Conservation (phyloP, 2,888 invertebrate genomes). For the Cerastis leucographa region DNA sequence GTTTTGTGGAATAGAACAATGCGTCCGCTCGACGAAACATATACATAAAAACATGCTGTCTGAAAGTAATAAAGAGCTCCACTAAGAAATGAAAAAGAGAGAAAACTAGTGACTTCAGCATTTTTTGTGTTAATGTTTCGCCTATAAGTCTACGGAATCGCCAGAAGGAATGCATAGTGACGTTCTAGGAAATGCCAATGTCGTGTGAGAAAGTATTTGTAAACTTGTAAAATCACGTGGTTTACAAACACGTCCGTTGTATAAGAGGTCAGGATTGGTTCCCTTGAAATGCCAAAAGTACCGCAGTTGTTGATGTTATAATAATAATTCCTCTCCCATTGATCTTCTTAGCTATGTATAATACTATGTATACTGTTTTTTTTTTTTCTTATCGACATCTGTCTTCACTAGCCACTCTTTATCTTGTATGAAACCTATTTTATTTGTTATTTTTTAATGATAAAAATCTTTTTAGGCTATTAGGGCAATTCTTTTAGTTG, state of each 20-base stretch:
- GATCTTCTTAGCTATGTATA: conserved; percentile 12
- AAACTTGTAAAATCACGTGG: conserved; percentile 18
- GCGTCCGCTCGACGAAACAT: background rate
- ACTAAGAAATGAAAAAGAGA: background rate
- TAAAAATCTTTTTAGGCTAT: conserved; percentile 12
- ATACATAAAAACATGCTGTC: background rate
- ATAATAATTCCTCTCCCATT: conserved; percentile 22
- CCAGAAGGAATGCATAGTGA: background rate
- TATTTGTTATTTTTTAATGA: background rate
- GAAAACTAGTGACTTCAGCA: background rate
- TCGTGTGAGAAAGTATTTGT: background rate
- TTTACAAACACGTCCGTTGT: background rate
- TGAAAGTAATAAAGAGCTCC: background rate
- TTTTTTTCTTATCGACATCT: conserved; percentile 9
- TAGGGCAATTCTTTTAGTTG: background rate
- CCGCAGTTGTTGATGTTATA: conserved; percentile 38
- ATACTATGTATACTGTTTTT: conserved; percentile 9
- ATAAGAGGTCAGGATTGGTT: conserved; percentile 18
- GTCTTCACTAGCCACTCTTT: conserved; percentile 2
- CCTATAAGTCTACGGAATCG: background rate
- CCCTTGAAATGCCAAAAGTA: conserved; percentile 52
- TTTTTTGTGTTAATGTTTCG: background rate
- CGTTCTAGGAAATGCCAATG: background rate
- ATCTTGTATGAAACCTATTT: conserved; percentile 18
- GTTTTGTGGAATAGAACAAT: background rate